phyloP scores from a whole-genome alignment of 2,797 vertebrate species.

The Rhodeus uyekii region DNA sequence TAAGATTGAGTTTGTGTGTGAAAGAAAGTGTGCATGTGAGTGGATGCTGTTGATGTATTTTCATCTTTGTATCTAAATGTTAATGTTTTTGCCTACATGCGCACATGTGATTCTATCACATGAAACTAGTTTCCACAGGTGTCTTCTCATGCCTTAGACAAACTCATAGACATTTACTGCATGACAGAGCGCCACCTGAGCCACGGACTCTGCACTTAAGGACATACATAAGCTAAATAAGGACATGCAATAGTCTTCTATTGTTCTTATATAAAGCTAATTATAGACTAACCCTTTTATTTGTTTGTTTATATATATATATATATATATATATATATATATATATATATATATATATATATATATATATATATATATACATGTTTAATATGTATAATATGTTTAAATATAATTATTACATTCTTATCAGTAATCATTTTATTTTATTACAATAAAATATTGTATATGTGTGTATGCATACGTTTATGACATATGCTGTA shows the following conservation, averaged over 20 bases:
- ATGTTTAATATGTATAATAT: no score
- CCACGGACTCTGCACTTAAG: constrained; percentile 37
- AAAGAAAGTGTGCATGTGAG: neutral
- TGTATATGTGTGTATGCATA: no score
- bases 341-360: no score
- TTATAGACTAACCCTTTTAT: neutral
- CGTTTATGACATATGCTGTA: no score
- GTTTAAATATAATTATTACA: no score
- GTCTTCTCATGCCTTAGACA: constrained; percentile 33
- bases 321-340: neutral
- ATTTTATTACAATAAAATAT: no score
- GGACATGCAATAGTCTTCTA: neutral
- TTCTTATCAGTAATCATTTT: no score
- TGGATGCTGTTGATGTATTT: neutral
- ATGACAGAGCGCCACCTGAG: constrained; percentile 59
- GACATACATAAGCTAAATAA: constrained; percentile 35
- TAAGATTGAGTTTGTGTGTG: neutral
- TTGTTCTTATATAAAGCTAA: neutral
- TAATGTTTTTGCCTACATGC: neutral
- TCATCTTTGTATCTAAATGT: neutral
- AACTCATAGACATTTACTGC: constrained; percentile 53
- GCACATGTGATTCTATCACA: neutral
- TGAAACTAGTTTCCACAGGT: constrained; percentile 52
- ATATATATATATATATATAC: no score
- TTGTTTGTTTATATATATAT: neutral